phyloP scores from a whole-genome alignment of 2,888 invertebrate species.

The Nymphalis c-album region DNA sequence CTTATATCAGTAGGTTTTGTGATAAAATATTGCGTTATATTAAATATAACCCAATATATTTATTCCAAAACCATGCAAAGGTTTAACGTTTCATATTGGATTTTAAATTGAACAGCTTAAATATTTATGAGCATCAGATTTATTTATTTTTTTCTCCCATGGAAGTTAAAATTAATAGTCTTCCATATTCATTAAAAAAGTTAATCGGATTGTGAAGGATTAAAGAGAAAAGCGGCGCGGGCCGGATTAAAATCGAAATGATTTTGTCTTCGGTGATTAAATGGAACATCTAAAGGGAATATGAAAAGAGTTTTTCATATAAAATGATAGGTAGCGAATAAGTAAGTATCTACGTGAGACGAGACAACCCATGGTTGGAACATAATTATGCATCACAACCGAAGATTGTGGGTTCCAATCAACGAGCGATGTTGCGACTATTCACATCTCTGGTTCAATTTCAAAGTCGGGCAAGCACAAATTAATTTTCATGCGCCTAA shows the following conservation, averaged over 20 bases:
- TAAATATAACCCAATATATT: not conserved
- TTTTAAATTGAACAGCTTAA: not conserved
- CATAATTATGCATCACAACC: no score
- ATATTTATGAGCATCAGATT: not conserved
- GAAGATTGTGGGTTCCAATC: no score
- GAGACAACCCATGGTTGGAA: no score
- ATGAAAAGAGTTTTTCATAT: not conserved
- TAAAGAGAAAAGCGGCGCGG: constrained; percentile 2
- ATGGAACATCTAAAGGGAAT: not conserved
- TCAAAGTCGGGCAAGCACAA: no score
- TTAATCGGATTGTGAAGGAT: not conserved
- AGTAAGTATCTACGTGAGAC: no score
- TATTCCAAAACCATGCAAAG: not conserved
- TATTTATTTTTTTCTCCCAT: not conserved
- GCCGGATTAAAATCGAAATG: not conserved
- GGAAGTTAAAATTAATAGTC: constrained; percentile 2
- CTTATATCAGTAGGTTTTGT: not conserved
- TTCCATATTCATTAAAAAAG: constrained; percentile 3
- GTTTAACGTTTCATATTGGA: not conserved
- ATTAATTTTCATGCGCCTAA: no score
- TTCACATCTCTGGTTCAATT: no score
- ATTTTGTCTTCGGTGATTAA: constrained; percentile 1
- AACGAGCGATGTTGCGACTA: no score
- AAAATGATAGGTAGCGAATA: not conserved
- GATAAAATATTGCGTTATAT: not conserved